Conservation (phyloP, 2,113 vertebrate genomes). For the Empidonax traillii region DNA sequence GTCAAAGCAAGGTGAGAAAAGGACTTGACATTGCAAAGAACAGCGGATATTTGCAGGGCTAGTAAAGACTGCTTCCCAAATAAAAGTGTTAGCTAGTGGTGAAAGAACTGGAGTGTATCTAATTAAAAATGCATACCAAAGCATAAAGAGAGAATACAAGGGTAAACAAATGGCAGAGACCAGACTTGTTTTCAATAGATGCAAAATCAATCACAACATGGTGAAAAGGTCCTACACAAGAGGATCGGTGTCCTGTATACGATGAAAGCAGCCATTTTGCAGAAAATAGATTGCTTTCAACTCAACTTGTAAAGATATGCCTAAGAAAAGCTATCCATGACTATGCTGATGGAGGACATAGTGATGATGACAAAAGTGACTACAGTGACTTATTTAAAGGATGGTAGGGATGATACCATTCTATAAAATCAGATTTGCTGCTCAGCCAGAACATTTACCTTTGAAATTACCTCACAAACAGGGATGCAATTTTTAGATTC, state of each 20-base stretch:
- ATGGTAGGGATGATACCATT: neutral
- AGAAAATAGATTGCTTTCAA: constrained; percentile 33
- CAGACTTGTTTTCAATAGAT: constrained; percentile 68
- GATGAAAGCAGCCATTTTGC: constrained; percentile 64
- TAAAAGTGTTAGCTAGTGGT: constrained; percentile 70
- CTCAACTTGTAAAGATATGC: constrained; percentile 10
- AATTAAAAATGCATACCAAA: constrained; percentile 70
- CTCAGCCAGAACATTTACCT: neutral
- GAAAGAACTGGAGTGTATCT: constrained; percentile 63
- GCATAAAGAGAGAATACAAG: constrained; percentile 66
- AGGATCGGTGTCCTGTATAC: constrained; percentile 58
- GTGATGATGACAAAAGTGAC: neutral
- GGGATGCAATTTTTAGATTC: neutral
- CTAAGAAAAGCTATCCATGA: neutral
- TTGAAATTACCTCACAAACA: neutral
- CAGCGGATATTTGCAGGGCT: constrained; percentile 69
- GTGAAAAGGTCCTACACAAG: constrained; percentile 60
- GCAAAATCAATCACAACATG: constrained; percentile 65
- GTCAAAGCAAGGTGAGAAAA: constrained; percentile 72
- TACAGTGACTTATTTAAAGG: neutral
- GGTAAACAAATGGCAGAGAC: constrained; percentile 70
- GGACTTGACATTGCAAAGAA: constrained; percentile 72
- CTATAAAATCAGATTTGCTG: neutral
- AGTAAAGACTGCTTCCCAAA: constrained; percentile 69
- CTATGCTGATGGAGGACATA: neutral